Conservation (phyloP, 2,888 invertebrate genomes). For the Petrolisthes manimaculis region DNA sequence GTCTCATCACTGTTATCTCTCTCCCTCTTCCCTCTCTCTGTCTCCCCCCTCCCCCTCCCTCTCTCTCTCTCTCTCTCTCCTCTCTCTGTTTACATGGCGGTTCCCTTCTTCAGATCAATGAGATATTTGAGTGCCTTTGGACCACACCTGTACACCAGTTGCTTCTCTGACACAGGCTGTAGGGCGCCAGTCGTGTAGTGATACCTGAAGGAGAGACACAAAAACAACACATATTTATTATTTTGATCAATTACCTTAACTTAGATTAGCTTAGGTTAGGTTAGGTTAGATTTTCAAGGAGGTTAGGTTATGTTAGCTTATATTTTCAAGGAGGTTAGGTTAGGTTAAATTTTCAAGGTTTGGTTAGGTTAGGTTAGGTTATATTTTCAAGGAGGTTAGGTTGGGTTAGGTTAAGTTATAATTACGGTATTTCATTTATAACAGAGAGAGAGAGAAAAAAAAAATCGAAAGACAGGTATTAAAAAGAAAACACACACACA, state of each 20-base stretch:
- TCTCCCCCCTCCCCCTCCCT: constrained; percentile 10
- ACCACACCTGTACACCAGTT: constrained; percentile 45
- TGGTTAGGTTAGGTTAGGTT: neutral
- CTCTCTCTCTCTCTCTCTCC: constrained; percentile 12
- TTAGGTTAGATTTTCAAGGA: no score
- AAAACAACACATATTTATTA: neutral
- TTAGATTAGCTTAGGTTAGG: neutral
- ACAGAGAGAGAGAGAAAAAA: no score
- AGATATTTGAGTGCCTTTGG: constrained; percentile 45
- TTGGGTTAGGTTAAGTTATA: no score
- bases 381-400: neutral
- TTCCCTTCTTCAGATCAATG: constrained; percentile 18
- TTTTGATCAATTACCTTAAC: neutral
- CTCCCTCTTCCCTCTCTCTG: neutral
- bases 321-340: neutral
- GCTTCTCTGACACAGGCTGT: constrained; percentile 44
- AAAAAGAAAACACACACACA: no score
- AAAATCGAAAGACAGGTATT: no score
- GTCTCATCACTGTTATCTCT: neutral
- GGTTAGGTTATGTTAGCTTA: no score
- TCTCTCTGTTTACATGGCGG: neutral
- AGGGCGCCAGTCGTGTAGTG: constrained; percentile 52
- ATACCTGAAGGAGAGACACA: constrained; percentile 26
- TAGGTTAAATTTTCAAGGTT: neutral
- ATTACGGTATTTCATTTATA: no score